Conservation (phyloP, 1,140 invertebrate genomes). For the Periplaneta americana region DNA sequence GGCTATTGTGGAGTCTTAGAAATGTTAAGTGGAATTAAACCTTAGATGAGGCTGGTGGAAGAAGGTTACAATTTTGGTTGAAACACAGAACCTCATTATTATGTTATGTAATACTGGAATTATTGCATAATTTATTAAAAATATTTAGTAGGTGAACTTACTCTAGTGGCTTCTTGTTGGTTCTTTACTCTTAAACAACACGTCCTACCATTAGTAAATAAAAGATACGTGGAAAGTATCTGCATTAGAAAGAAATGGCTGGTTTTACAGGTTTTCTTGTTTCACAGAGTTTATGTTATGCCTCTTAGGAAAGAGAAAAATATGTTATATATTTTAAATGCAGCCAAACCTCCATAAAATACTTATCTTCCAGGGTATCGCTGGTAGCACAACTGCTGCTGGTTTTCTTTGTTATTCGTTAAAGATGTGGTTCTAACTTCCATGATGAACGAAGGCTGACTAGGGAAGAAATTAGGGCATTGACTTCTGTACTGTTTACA, state of each 20-base stretch:
- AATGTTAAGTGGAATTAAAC: not conserved
- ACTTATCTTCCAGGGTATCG: not conserved
- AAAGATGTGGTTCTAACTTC: not conserved
- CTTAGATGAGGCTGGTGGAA: not conserved
- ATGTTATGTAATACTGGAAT: not conserved
- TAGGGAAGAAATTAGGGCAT: not conserved
- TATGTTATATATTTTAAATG: not conserved
- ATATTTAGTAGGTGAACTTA: not conserved
- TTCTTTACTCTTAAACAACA: not conserved
- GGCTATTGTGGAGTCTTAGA: not conserved
- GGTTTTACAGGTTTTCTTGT: not conserved
- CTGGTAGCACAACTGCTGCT: not conserved
- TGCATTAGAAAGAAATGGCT: not conserved
- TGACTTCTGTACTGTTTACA: not conserved
- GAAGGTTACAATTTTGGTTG: not conserved
- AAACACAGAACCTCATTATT: not conserved
- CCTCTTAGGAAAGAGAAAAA: not conserved
- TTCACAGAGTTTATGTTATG: not conserved
- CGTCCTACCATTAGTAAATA: not conserved
- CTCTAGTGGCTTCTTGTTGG: not conserved
- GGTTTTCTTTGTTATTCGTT: not conserved
- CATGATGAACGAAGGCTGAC: not conserved
- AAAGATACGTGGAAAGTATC: not conserved
- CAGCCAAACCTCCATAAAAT: not conserved
- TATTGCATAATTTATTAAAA: not conserved